Base-by-base conservation (phyloP, 2,113 vertebrate species). In the Vulpes lagopus region DNA sequence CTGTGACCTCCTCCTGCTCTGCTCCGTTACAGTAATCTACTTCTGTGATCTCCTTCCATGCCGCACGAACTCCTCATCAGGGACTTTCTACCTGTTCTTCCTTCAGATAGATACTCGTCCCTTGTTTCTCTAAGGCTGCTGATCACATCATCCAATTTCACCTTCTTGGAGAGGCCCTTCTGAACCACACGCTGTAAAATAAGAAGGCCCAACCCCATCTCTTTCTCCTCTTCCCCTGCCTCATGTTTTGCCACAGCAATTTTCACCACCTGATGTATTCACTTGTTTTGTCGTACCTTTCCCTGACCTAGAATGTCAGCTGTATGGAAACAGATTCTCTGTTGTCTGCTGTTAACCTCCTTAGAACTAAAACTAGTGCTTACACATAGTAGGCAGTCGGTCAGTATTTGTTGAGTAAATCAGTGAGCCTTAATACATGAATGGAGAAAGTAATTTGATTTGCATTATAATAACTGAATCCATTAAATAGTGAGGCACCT, bases 361-460 rank as follows among this genome's bases (percentile, higher is more conserved):
- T 97, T 82, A 49, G 55, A 49, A 35, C 38, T 27, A 57, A 90
- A 92, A 51, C n/a, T 16, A 65, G 64, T 49, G 14, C 43, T 79
- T 78, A 32, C 9, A 38, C 51, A 23, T n/a, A 69, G 71, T 62
- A 73, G 82, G 51, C 65, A 67, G 5, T 81, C 30, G 53, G 15
- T 89, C 91, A 78, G 3, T 83, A 38, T 90, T 81, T 81, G 73
- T 79, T 59, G 30, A 93, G 32, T 79, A 80, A 89, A 30, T 84
- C 79, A 32, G 1, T 49, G 35, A 87, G 43, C 78, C 59, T 87
- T 79, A 67, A 43, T 81, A 25, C 38, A 20, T 83, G 94, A 60
- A 23, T 97, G 80, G 51, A 95, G 20, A 95, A 62, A 55, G 64
- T 43, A 59, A 65, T 94, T 95, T 88, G 27, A 86, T 95, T 95